Evolutionary conservation across 2,888 invertebrate species (phyloP).

Genomic region (Parnassius apollo): DNA sequence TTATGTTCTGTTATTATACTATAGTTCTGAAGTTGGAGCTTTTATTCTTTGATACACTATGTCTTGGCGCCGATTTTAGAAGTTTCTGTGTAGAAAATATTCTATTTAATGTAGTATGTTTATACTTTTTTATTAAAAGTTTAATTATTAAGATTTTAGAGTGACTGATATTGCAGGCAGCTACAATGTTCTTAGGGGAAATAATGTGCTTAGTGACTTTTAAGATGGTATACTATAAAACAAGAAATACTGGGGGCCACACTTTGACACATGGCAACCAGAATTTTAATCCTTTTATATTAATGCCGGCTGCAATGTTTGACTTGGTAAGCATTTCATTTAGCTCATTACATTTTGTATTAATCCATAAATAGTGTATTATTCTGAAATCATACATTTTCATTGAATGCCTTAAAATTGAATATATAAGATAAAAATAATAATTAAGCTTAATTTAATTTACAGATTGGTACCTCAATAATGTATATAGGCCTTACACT

Average conservation of each 20-base stretch:
- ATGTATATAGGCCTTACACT: conserved; percentile 95
- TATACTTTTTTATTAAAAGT: too few relatives aligned
- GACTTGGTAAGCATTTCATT: conserved; percentile 83
- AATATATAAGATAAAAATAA: too few relatives aligned
- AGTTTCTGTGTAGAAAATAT: too few relatives aligned
- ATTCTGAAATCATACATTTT: too few relatives aligned
- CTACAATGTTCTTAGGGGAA: conserved; percentile 97
- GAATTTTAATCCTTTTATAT: conserved; percentile 88
- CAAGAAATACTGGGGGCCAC: conserved; percentile 70
- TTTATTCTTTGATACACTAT: too few relatives aligned
- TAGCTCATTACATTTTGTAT: background rate
- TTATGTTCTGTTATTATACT: too few relatives aligned
- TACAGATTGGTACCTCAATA: conserved; percentile 88
- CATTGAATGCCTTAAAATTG: too few relatives aligned
- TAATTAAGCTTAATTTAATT: conserved; percentile 5
- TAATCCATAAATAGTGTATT: too few relatives aligned
- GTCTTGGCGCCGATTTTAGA: too few relatives aligned
- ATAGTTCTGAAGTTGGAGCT: too few relatives aligned
- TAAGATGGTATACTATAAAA: conserved; percentile 84
- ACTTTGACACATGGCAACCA: conserved; percentile 86
- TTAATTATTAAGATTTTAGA: background rate
- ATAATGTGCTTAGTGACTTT: conserved; percentile 91
- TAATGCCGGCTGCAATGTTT: conserved; percentile 93
- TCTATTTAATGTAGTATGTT: too few relatives aligned
- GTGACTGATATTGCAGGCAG: conserved; percentile 80